Base-by-base conservation (phyloP, 2,113 vertebrate genomes). In the Vireo altiloquus region DNA sequence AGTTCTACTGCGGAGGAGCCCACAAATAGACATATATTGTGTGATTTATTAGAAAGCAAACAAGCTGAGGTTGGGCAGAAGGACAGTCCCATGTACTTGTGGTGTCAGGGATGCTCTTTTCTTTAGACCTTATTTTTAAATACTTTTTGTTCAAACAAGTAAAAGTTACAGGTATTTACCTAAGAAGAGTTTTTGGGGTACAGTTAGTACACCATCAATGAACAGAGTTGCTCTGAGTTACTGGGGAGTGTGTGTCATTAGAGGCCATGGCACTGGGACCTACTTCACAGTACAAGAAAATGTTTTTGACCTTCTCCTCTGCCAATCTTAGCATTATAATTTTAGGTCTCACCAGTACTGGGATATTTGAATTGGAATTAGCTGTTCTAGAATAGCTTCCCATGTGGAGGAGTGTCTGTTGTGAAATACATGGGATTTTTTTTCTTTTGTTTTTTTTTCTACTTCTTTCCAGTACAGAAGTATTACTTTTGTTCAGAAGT, bases 51-150 rank as follows among this genome's bases (percentile, higher is more conserved):
- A 23, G 39, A 56, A 76, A 40, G 15, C 23, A 7, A 57, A 1
- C 28, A 53, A 60, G 28, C 24, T 75, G 19, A 30, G 33, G 19
- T 56, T 60, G 40, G 19, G 37, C 35, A 33, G n/a, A 60, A n/a
- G 80, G 28, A 40, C 46, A 65, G 52, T 44, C 44, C 19, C 3
- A 1, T 23, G 12, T 60, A 42, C n/a, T 60, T 0, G 0, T 7
- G 53, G 35, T 23, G 18, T 53, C 44, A 42, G 28, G 28, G n/a
- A 18, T 65, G 53, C 37, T 44, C 2, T 86, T 90, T 88, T 60
- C 27, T 71, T 28, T 15, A 69, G 40, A 46, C 8, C 11, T 85
- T 66, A 39, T 31, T 70, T 95, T 90, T 69, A 37, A 60, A 65
- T 69, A 15, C 13, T 1, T 0, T 71, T 56, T 59, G 18, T 15